These are phyloP conservation scores for Zapus hudsonius DNA, from an alignment of 2,113 vertebrate genomes.

Conservation along the genomic window DNA sequence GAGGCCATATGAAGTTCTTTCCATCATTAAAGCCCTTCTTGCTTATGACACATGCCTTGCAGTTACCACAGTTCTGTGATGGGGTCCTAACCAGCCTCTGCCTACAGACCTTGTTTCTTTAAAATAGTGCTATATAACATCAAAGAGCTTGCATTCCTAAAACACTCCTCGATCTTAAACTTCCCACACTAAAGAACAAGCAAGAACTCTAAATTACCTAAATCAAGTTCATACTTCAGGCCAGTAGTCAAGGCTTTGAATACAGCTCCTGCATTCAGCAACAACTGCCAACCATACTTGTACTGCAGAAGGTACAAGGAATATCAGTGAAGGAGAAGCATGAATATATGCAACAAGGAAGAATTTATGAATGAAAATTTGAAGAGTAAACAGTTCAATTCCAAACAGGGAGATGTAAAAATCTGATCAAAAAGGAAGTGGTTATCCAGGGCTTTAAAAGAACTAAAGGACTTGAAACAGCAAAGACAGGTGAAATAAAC, in stretches of 20 bases:
- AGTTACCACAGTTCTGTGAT: not conserved
- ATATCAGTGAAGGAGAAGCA: not conserved
- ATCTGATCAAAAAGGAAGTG: not conserved
- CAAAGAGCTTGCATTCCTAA: not conserved
- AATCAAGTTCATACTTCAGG: constrained; percentile 15
- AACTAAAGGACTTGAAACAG: not conserved
- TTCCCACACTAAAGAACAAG: not conserved
- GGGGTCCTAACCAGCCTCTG: not conserved
- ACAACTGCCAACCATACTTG: not conserved
- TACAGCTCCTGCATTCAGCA: not conserved
- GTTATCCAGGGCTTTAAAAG: not conserved
- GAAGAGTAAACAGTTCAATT: not conserved
- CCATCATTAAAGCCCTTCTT: not conserved
- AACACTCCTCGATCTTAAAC: not conserved
- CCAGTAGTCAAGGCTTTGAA: not conserved
- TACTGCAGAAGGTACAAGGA: not conserved
- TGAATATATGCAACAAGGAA: not conserved
- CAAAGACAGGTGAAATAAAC: not conserved
- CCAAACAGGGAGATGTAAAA: not conserved
- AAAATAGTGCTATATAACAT: constrained; percentile 2
- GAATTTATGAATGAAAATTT: not conserved
- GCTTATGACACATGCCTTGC: not conserved
- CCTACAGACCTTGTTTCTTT: not conserved
- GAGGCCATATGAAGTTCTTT: not conserved
- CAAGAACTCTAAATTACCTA: not conserved